Evolutionary conservation across 1,140 invertebrate species (phyloP).

Genomic region (Rhysida immarginata): DNA sequence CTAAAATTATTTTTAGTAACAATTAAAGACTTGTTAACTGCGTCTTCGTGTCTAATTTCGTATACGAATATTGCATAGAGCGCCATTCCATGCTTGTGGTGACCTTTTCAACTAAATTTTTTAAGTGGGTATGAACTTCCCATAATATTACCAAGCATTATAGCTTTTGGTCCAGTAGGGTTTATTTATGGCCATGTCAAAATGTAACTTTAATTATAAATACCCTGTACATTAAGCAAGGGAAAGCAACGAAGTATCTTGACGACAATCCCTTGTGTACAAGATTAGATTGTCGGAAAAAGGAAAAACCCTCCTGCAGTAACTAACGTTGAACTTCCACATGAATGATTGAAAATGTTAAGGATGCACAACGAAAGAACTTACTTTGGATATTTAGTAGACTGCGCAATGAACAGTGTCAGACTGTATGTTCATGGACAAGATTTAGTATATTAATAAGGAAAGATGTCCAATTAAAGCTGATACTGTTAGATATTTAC

Average conservation of each 20-base stretch:
- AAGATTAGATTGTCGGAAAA: background rate
- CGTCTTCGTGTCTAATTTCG: no score
- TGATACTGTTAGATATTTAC: conserved; percentile 7
- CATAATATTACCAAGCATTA: no score
- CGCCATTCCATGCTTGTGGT: no score
- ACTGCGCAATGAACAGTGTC: background rate
- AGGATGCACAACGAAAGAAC: background rate
- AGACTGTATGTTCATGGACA: conserved; percentile 5
- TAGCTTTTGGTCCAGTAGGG: no score
- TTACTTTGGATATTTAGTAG: conserved; percentile 3
- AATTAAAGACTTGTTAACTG: no score
- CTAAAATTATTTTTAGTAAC: no score
- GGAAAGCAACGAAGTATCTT: background rate
- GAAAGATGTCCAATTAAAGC: background rate
- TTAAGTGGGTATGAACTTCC: no score
- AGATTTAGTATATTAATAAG: conserved; percentile 1
- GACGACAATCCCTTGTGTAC: background rate
- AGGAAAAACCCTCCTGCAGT: background rate
- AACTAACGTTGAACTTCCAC: background rate
- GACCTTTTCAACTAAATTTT: no score
- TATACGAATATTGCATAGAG: no score
- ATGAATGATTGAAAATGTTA: background rate
- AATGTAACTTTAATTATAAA: no score
- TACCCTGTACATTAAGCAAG: background rate
- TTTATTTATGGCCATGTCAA: no score